Conservation (phyloP, 2,113 vertebrate species). For the Gymnocephalus cernua region DNA sequence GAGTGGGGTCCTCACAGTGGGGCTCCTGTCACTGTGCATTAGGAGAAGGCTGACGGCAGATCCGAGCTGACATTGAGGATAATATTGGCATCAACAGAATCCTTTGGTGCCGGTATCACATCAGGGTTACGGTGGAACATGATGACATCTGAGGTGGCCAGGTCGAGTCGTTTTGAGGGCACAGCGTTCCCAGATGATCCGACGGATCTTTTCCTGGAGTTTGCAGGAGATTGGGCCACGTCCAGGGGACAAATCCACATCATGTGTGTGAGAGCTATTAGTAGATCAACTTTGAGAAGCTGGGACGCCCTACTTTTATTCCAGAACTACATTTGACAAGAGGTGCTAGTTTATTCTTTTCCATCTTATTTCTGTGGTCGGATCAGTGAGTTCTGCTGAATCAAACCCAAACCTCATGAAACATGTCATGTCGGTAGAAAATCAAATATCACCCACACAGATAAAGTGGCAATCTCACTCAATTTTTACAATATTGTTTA, state of each 20-base stretch:
- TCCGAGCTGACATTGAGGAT: constrained; percentile 73
- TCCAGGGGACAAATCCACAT: constrained; percentile 40
- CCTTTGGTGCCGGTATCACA: constrained; percentile 58
- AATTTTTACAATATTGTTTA: constrained; percentile 53
- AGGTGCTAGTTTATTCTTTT: constrained; percentile 12
- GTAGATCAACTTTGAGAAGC: constrained; percentile 39
- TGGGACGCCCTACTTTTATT: constrained; percentile 46
- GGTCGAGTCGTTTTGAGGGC: constrained; percentile 59
- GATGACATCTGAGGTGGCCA: constrained; percentile 69
- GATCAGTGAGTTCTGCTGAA: constrained; percentile 25
- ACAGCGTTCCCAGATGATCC: constrained; percentile 54
- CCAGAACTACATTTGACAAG: constrained; percentile 23
- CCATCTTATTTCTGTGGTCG: constrained; percentile 11
- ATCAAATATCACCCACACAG: constrained; percentile 20
- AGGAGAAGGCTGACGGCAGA: constrained; percentile 63
- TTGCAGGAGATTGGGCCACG: constrained; percentile 41
- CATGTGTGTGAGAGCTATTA: constrained; percentile 35
- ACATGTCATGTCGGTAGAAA: constrained; percentile 14
- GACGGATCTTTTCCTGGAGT: constrained; percentile 45
- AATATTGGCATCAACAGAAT: constrained; percentile 74
- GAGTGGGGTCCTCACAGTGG: constrained; percentile 73
- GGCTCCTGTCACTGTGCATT: constrained; percentile 78
- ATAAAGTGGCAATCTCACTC: constrained; percentile 51
- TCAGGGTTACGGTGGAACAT: constrained; percentile 54
- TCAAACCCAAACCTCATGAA: constrained; percentile 38